Percentiles rank a stretch among this genome's conserved stretches.
These are phyloP conservation scores for Spinibarbus caldwelli DNA, from an alignment of 2,797 vertebrate genomes.

Conservation along the genomic window DNA sequence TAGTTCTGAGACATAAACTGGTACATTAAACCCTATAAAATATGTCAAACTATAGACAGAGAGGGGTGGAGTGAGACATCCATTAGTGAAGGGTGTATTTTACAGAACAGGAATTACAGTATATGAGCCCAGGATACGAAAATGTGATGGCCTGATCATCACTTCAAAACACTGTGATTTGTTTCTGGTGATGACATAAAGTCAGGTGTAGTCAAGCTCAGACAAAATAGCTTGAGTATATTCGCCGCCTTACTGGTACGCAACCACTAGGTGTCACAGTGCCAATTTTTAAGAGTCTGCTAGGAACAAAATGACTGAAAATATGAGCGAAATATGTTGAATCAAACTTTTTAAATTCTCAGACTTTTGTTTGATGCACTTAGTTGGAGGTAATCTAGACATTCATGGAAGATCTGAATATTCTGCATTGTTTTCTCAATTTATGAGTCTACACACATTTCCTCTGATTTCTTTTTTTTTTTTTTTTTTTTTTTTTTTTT, in stretches of 20 bases:
- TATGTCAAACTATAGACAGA: neutral
- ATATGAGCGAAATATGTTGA: neutral
- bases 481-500: neutral
- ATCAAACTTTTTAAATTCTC: neutral
- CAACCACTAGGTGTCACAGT: neutral
- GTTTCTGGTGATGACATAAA: neutral
- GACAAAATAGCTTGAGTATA: neutral
- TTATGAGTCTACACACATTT: constrained; percentile 3
- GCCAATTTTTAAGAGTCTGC: neutral
- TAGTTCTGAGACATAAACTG: constrained; percentile 15
- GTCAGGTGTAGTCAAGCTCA: neutral
- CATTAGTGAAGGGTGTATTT: constrained; percentile 9
- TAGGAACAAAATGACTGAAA: neutral
- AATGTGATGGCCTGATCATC: neutral
- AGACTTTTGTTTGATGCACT: neutral
- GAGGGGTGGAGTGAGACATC: neutral
- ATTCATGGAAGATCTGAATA: neutral
- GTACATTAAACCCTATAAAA: constrained; percentile 27
- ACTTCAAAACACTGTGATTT: neutral
- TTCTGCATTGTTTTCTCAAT: neutral
- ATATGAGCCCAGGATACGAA: neutral
- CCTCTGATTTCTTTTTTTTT: neutral
- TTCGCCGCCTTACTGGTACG: neutral
- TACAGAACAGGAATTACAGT: neutral
- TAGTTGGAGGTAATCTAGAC: neutral